Conservation (phyloP, 2,888 invertebrate species). For the Cosmorhoe ocellata region DNA sequence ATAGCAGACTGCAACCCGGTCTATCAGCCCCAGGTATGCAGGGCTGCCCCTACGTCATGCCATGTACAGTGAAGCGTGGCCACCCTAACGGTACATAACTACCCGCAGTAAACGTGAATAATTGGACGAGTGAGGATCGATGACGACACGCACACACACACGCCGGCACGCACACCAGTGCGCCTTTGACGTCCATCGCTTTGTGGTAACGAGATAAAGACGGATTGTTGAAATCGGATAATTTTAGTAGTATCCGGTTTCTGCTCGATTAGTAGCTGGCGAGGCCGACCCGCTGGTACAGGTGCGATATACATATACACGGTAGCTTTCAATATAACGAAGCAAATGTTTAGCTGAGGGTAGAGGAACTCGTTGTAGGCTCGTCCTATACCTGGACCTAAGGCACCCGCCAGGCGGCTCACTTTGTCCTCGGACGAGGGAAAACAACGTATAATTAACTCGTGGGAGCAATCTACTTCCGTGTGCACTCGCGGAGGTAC, state of each 20-base stretch:
- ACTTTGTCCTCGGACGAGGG: neutral
- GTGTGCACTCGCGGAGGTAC: neutral
- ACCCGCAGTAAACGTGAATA: conserved; percentile 39
- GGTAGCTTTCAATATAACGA: no score
- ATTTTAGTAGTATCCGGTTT: neutral
- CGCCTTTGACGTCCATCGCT: conserved; percentile 34
- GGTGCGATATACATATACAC: no score
- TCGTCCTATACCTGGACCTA: no score
- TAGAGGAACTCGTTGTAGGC: no score
- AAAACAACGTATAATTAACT: conserved; percentile 15
- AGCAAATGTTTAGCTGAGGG: no score
- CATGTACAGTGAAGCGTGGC: conserved; percentile 17
- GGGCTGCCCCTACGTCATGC: no score
- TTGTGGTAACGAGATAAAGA: conserved; percentile 37
- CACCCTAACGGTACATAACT: conserved; percentile 12
- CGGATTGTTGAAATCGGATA: conserved; percentile 3
- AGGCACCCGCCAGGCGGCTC: no score
- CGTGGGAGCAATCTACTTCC: conserved; percentile 3
- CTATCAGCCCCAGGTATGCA: no score
- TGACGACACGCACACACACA: conserved; percentile 33
- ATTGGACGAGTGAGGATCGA: conserved; percentile 50
- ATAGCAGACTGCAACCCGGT: no score
- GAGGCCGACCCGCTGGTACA: no score
- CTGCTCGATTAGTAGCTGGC: neutral
- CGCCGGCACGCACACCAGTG: neutral